These are phyloP conservation scores for Atrina japonica DNA, from an alignment of 2,888 invertebrate species.

Conservation along the genomic window DNA sequence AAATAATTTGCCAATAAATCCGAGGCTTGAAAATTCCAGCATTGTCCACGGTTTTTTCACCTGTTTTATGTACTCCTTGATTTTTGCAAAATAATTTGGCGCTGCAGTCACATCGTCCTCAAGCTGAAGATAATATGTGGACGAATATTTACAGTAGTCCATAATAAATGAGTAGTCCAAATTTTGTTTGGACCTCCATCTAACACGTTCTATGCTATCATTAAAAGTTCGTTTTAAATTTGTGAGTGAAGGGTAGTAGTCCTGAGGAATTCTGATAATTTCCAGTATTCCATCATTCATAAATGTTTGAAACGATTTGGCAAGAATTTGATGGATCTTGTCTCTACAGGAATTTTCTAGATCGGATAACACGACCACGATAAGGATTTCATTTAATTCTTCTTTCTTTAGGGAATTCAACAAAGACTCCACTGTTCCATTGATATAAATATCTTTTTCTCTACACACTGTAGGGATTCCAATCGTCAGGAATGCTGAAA, in stretches of 20 bases:
- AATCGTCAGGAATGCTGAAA: constrained; percentile 32
- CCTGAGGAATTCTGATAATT: constrained; percentile 8
- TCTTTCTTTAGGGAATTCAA: background rate
- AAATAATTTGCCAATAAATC: constrained; percentile 58
- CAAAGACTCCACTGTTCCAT: constrained; percentile 19
- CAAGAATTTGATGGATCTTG: constrained; percentile 10
- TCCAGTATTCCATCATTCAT: constrained; percentile 12
- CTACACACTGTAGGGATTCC: constrained; percentile 27
- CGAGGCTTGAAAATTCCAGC: constrained; percentile 51
- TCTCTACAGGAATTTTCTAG: constrained; percentile 7
- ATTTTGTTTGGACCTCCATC: constrained; percentile 80
- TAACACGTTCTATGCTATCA: constrained; percentile 73
- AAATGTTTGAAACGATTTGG: constrained; percentile 2
- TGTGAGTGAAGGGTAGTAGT: constrained; percentile 10
- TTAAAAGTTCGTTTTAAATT: constrained; percentile 49
- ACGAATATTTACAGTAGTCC: constrained; percentile 65
- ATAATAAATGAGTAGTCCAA: constrained; percentile 79
- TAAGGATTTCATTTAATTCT: constrained; percentile 1
- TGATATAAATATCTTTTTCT: constrained; percentile 28
- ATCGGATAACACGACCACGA: constrained; percentile 30
- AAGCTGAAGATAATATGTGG: constrained; percentile 76
- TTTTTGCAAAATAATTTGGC: constrained; percentile 72
- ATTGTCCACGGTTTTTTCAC: constrained; percentile 36
- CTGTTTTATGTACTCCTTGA: constrained; percentile 73
- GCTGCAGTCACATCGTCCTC: constrained; percentile 79